Base-by-base conservation (phyloP, 2,797 vertebrate genomes). In the Notoglanidium macrostoma region DNA sequence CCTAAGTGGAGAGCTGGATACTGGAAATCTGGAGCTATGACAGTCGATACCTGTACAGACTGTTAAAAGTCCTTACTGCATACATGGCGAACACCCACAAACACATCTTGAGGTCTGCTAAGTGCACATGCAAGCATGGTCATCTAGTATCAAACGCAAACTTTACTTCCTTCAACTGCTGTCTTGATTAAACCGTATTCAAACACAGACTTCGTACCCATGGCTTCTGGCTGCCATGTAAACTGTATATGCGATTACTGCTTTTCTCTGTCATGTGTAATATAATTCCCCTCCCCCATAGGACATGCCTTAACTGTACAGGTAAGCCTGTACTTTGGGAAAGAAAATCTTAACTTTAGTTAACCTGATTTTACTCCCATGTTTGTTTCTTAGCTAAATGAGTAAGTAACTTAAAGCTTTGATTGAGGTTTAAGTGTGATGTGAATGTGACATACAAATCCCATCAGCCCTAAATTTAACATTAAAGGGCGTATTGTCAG, bases 301-400 rank as follows among this genome's bases (percentile, higher is more conserved):
- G 85, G 90, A 95, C 94, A 95, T 95, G 96, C 96, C 95, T 96
- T 96, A 95, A 95, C 93, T 95, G 94, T 95, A 94, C 93, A 95
- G 92, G 93, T 92, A 85, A 89, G 92, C 93, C 92, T 87, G 65
- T 88, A 87, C 80, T 87, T 86, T 81, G 21, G 72, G 61, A 7
- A 19, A 55, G 55, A 29, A 86, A 46, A 35, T 74, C 23, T 63
- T 57, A 85, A 59, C 46, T 74, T 85, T 76, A 57, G 84, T 76
- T 86, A 67, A 77, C 55, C 23, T 76, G 44, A 32, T 76, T 88
- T 85, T 73, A 73, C 76, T 73, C 72, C 54, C 46, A 6, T 55
- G 32, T 54, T 78, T 35, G 17, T 78, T 68, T 49, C 80, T 85
- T 26, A 81, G n/a, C 76, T 85, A 74, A 73, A 61, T 1, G 19